Percentiles rank a stretch among this genome's conserved stretches.
phyloP scores from a whole-genome alignment of 2,113 vertebrate species.

The Epinephelus fuscoguttatus region DNA sequence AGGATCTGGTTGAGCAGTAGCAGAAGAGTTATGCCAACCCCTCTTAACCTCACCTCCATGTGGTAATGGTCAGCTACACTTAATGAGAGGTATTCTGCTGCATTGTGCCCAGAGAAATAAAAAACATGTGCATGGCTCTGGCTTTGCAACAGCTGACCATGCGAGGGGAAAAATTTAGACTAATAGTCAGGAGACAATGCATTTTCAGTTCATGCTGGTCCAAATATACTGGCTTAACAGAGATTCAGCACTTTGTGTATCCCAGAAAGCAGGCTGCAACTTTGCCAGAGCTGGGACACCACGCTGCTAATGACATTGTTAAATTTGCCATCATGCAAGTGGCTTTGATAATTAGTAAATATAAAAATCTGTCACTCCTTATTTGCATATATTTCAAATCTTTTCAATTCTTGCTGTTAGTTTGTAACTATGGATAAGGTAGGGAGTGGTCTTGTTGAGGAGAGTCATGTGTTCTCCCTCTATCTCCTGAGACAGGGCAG shows the following conservation, averaged over 20 bases:
- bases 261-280: conserved; percentile 22
- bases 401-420: not conserved
- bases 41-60: conserved; percentile 62
- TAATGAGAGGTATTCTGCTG: conserved; percentile 64
- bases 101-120: conserved; percentile 46
- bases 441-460: conserved; percentile 33
- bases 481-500: conserved; percentile 67
- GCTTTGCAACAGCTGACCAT: conserved; percentile 53
- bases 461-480: conserved; percentile 44
- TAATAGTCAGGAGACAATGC: conserved; percentile 57
- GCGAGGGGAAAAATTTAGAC: conserved; percentile 46
- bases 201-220: conserved; percentile 63
- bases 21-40: conserved; percentile 57
- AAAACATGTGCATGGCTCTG: conserved; percentile 40
- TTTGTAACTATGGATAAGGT: conserved; percentile 59
- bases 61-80: conserved; percentile 60
- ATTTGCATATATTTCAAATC: not conserved
- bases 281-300: conserved; percentile 13
- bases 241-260: conserved; percentile 47
- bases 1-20: conserved; percentile 49
- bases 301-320: not conserved
- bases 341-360: not conserved
- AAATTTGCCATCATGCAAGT: not conserved
- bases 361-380: not conserved
- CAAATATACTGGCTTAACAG: conserved; percentile 26